phyloP scores from a whole-genome alignment of 2,113 vertebrate genomes.

The Ploceus nigricollis region DNA sequence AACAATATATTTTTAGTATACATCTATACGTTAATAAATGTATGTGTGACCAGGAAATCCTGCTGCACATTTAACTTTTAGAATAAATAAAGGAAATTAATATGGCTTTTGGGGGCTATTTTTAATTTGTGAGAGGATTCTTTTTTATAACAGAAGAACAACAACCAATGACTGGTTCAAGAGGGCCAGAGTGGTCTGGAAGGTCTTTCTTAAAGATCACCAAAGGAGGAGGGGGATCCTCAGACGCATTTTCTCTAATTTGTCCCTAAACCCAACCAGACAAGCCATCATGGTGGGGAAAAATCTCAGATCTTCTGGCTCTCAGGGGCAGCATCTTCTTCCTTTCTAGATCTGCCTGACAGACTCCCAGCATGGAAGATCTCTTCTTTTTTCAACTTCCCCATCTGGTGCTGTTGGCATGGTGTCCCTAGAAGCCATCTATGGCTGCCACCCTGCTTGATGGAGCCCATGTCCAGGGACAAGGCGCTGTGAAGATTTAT shows the following conservation, averaged over 20 bases:
- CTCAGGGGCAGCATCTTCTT: neutral
- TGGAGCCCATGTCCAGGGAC: neutral
- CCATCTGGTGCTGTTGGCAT: neutral
- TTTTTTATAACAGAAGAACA: neutral
- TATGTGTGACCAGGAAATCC: neutral
- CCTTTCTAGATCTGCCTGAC: neutral
- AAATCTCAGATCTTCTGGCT: neutral
- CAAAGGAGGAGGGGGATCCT: neutral
- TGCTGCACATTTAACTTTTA: neutral
- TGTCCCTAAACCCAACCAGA: neutral
- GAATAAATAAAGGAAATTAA: neutral
- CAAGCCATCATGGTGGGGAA: neutral
- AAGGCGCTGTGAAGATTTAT: neutral
- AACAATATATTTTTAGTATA: neutral
- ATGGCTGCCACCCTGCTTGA: neutral
- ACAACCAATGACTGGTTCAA: neutral
- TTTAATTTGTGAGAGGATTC: neutral
- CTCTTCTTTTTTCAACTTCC: neutral
- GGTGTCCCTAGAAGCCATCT: neutral
- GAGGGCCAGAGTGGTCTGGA: neutral
- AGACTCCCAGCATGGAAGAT: neutral
- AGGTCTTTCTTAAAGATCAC: neutral
- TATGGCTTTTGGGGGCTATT: neutral
- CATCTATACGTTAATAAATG: neutral
- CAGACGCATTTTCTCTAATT: neutral